Conservation (phyloP, 2,888 invertebrate genomes). For the Oligia latruncula region DNA sequence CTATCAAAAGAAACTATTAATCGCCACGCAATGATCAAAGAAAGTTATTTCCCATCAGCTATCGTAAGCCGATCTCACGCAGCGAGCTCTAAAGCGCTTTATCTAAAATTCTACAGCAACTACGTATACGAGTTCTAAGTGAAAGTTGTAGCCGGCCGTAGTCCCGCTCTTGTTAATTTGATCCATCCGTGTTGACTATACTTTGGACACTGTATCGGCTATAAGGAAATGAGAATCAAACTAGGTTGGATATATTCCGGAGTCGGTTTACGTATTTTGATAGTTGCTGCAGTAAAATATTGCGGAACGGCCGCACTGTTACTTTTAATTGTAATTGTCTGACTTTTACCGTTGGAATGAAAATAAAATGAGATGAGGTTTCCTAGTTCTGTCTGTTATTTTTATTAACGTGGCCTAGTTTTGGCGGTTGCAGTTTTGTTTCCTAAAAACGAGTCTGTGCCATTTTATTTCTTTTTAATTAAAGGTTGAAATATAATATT, state of each 20-base stretch:
- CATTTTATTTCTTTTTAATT: slow-evolving; percentile 40
- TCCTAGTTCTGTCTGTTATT: slow-evolving; percentile 27
- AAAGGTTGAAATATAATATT: slow-evolving; percentile 9
- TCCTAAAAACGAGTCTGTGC: slow-evolving; percentile 22
- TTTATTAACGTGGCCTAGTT: slow-evolving; percentile 44
- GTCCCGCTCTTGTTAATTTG: slow-evolving; percentile 62
- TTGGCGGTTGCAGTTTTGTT: slow-evolving; percentile 24
- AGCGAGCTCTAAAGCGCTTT: slow-evolving; percentile 28
- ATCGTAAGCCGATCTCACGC: slow-evolving; percentile 53
- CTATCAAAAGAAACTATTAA: slow-evolving; percentile 12
- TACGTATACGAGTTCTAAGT: slow-evolving; percentile 66
- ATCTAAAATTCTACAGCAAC: slow-evolving; percentile 27
- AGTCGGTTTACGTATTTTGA: slow-evolving; percentile 45
- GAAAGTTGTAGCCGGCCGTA: slow-evolving; percentile 69
- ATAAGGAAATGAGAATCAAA: slow-evolving; percentile 62
- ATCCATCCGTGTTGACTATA: slow-evolving; percentile 70
- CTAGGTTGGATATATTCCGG: slow-evolving; percentile 64
- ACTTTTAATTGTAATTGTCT: slow-evolving; percentile 33
- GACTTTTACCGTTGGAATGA: slow-evolving; percentile 8
- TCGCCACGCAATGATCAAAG: slow-evolving; percentile 43
- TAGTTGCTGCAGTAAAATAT: slow-evolving; percentile 32
- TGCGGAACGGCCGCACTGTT: slow-evolving; percentile 28
- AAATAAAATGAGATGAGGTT: slow-evolving; percentile 25
- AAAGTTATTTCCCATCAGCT: slow-evolving; percentile 55
- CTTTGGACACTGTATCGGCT: slow-evolving; percentile 60